Evolutionary conservation across 2,797 vertebrate species (phyloP), one percentile per base, ranked within the genome.

Genomic region (Argya squamiceps): DNA sequence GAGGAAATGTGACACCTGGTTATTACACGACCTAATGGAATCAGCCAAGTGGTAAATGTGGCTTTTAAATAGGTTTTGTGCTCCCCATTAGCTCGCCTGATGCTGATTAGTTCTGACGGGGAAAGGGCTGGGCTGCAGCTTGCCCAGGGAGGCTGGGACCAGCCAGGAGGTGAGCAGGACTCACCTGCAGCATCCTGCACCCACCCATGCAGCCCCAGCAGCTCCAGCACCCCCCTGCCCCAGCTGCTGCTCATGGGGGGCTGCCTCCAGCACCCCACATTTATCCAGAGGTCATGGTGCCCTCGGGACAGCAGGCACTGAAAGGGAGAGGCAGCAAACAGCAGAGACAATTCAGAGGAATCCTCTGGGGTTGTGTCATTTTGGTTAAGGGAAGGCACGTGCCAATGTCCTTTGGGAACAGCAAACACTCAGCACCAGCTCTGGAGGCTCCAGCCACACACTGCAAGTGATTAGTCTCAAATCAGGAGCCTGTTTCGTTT

Each of bases 11-110:
- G 99, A 99, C 99, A 99, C 99, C 99, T 99, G 99, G 98, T 99
- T 99, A 99, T 99, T 99, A 99, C 98, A 98, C 97, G 96, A 97
- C 96, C 97, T 99, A 99, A 99, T 99, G 99, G 99, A 99, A 99
- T 98, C 99, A 99, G 99, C 98, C 99, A 99, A 99, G 99, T 99
- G 99, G 99, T 98, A 99, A 99, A 99, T 99, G 99, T 98, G 99
- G 98, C 98, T 99, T 99, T 99, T 99, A 99, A 99, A 99, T 99
- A 98, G 99, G 98, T 99, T 99, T 98, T 99, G 98, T 99, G 98
- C 98, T 99, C 98, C 98, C 99, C 98, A 98, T 99, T 99, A 99
- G 98, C 98, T 98, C 94, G 69, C 88, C 96, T 99, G 99, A 99
- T 89, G 97, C 98, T 99, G 99, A 99, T 99, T 97, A 98, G 97